Conservation (phyloP, 2,797 vertebrate genomes). For the Mallotus villosus region DNA sequence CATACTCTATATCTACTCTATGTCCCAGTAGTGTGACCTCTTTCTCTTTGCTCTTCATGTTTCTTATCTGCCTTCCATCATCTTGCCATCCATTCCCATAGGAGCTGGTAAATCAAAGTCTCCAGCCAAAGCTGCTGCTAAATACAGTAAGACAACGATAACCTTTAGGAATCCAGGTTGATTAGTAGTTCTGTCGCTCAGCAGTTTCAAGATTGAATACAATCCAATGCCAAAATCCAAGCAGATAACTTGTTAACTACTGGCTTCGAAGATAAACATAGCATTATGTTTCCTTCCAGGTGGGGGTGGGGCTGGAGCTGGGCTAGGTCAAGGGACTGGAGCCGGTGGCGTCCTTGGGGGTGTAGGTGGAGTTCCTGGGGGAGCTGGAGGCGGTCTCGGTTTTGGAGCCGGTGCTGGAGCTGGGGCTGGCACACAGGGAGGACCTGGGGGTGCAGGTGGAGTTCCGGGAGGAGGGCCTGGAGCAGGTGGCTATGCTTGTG, state of each 20-base stretch:
- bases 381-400: conserved; percentile 20
- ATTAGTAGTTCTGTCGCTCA: neutral
- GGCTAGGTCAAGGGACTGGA: conserved; percentile 55
- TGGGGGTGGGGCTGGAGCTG: conserved; percentile 39
- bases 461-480: conserved; percentile 25
- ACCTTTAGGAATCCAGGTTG: neutral
- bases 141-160: conserved; percentile 67
- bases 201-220: too few species aligned
- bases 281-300: conserved; percentile 35
- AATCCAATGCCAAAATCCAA: too few species aligned
- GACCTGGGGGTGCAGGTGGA: conserved; percentile 39
- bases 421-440: conserved; percentile 41
- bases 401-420: conserved; percentile 24
- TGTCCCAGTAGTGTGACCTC: neutral
- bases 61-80: neutral
- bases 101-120: conserved; percentile 70
- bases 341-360: conserved; percentile 33
- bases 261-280: neutral
- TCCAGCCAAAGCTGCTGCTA: conserved; percentile 70
- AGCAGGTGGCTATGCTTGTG: conserved; percentile 5
- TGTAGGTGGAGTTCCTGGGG: conserved; percentile 14
- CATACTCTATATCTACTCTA: neutral
- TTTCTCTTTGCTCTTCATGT: neutral
- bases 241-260: too few species aligned
- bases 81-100: conserved; percentile 37